Percentiles rank a stretch among this genome's conserved stretches.
Evolutionary conservation across 2,113 vertebrate genomes (phyloP).

Genomic region (Oreochromis spilurus): DNA sequence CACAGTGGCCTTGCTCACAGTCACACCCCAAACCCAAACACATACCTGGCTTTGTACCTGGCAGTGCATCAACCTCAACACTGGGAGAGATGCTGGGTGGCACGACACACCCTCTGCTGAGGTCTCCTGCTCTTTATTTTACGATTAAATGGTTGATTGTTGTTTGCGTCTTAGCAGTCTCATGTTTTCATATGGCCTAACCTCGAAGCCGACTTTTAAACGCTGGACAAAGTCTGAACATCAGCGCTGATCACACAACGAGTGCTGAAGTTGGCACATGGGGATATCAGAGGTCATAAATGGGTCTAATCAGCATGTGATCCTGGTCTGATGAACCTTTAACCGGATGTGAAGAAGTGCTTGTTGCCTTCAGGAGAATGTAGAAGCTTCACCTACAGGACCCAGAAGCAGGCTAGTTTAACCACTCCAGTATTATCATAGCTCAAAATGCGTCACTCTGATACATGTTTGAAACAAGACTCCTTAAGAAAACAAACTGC

Average conservation of each 20-base stretch:
- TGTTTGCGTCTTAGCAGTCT: background rate
- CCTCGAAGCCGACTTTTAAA: background rate
- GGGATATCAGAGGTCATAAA: background rate
- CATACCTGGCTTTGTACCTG: background rate
- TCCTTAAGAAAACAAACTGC: background rate
- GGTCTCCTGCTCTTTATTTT: background rate
- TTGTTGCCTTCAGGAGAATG: background rate
- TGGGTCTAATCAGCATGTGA: background rate
- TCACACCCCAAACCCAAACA: conserved; percentile 38
- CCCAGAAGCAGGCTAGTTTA: background rate
- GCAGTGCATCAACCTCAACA: background rate
- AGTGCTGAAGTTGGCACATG: background rate
- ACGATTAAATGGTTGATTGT: background rate
- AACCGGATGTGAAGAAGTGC: background rate
- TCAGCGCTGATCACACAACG: background rate
- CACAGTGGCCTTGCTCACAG: background rate
- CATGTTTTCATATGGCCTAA: background rate
- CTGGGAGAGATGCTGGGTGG: background rate
- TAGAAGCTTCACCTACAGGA: background rate
- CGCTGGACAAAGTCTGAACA: background rate
- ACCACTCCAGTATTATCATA: background rate
- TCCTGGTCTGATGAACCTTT: background rate
- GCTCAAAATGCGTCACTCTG: background rate
- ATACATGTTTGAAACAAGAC: background rate
- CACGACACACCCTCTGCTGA: background rate